Percentiles rank a stretch among this genome's conserved stretches.
Evolutionary conservation across 2,113 vertebrate genomes (phyloP).

Genomic region (Ornithorhynchus anatinus): DNA sequence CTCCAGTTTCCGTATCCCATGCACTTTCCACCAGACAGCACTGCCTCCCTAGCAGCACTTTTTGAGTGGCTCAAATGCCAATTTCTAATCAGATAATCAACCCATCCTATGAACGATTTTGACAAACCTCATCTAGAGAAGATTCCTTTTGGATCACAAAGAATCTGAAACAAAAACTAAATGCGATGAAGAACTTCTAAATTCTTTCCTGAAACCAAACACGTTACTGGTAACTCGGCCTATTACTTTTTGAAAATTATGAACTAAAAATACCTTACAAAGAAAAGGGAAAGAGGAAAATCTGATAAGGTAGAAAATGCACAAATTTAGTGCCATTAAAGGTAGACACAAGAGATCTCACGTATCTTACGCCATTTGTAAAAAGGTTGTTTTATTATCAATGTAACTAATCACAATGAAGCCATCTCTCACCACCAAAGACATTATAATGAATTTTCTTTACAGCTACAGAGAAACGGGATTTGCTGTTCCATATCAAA

Average conservation of each 20-base stretch:
- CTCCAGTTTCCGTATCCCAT: too few relatives aligned
- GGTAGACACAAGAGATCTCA: slow-evolving; percentile 49
- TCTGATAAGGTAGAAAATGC: slow-evolving; percentile 48
- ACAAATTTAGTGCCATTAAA: slow-evolving; percentile 64
- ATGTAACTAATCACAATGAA: slow-evolving; percentile 77
- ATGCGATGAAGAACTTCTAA: slow-evolving; percentile 31
- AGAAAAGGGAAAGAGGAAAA: slow-evolving; percentile 31
- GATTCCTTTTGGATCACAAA: neutral
- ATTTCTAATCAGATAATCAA: neutral
- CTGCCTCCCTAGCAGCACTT: neutral
- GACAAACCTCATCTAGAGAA: slow-evolving; percentile 7
- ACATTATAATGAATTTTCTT: slow-evolving; percentile 84
- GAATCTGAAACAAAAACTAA: slow-evolving; percentile 9
- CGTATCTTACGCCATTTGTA: slow-evolving; percentile 64
- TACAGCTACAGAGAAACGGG: slow-evolving; percentile 79
- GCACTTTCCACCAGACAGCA: neutral
- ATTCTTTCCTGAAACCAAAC: slow-evolving; percentile 29
- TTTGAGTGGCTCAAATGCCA: neutral
- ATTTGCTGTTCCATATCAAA: slow-evolving; percentile 80
- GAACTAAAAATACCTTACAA: slow-evolving; percentile 27
- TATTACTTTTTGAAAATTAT: slow-evolving; percentile 36
- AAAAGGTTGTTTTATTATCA: slow-evolving; percentile 78
- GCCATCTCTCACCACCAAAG: slow-evolving; percentile 75
- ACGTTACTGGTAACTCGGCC: neutral
- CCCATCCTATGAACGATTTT: neutral